A percentile compares a stretch with the other conserved stretches of the same genome.
Conservation (phyloP, 2,797 vertebrate genomes). For the Poecilia gillii region DNA sequence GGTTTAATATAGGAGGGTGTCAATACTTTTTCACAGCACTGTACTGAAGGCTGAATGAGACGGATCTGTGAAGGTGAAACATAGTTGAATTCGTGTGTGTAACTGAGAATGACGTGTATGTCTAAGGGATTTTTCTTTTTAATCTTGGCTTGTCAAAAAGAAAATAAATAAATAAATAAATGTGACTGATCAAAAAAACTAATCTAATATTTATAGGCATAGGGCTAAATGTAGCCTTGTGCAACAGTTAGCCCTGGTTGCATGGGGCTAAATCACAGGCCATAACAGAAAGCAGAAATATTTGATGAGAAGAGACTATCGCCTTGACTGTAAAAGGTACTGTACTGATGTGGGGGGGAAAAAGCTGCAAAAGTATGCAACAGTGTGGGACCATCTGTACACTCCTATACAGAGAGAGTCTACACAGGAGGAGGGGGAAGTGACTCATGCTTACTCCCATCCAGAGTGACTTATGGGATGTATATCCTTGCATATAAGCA, state of each 20-base stretch:
- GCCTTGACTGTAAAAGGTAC: conserved; percentile 13
- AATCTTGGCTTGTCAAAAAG: conserved; percentile 29
- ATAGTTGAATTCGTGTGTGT: too few species aligned
- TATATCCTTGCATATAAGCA: background rate
- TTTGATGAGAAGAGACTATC: conserved; percentile 42
- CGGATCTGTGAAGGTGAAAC: background rate
- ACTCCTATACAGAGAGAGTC: conserved; percentile 20
- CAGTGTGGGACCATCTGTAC: conserved; percentile 34
- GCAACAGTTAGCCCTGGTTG: too few species aligned
- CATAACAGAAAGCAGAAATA: conserved; percentile 32
- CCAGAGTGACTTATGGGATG: conserved; percentile 12
- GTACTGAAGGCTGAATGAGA: background rate
- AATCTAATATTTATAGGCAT: conserved; percentile 36
- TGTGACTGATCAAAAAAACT: conserved; percentile 31
- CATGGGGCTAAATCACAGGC: too few species aligned
- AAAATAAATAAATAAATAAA: background rate
- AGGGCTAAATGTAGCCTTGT: conserved; percentile 3
- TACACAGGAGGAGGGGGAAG: conserved; percentile 24
- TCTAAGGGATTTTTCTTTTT: too few species aligned
- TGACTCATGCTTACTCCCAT: conserved; percentile 29
- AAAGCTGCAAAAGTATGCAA: conserved; percentile 6
- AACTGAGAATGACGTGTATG: too few species aligned
- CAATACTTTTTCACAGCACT: background rate
- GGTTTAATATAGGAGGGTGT: background rate
- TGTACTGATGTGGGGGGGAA: conserved; percentile 9